Evolutionary conservation across 2,888 invertebrate genomes (phyloP).

Genomic region (Dendrolimus pini): DNA sequence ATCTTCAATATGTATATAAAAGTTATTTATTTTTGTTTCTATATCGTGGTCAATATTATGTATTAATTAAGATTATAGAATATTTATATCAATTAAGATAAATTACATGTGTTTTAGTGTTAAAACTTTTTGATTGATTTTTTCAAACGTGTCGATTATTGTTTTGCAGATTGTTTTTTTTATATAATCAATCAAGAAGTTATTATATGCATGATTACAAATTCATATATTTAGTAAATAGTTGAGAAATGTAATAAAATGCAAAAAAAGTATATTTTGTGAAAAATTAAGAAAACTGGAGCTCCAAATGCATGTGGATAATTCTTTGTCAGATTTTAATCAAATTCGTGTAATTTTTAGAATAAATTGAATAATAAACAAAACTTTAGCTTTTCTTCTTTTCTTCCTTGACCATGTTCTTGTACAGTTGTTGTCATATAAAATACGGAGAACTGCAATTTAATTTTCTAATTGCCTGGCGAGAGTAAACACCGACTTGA

Average conservation of each 20-base stretch:
- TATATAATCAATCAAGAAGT: not conserved
- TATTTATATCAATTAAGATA: not conserved
- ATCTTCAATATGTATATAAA: not conserved
- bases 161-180: not conserved
- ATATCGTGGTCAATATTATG: not conserved
- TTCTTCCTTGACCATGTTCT: too few species aligned
- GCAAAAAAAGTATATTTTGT: not conserved
- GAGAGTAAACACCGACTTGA: not conserved
- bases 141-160: not conserved
- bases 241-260: not conserved
- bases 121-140: not conserved
- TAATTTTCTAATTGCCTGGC: conserved; percentile 1
- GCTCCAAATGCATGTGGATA: not conserved
- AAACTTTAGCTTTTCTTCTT: too few species aligned
- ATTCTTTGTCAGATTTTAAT: too few species aligned
- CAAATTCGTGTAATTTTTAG: too few species aligned
- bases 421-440: not conserved
- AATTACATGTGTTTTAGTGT: not conserved
- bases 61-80: not conserved
- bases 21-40: not conserved
- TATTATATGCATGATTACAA: not conserved
- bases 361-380: too few species aligned
- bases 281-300: not conserved
- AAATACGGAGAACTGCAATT: not conserved
- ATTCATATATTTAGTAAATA: not conserved